Conservation (phyloP, 2,797 vertebrate genomes). For the Darevskia nairensis region DNA sequence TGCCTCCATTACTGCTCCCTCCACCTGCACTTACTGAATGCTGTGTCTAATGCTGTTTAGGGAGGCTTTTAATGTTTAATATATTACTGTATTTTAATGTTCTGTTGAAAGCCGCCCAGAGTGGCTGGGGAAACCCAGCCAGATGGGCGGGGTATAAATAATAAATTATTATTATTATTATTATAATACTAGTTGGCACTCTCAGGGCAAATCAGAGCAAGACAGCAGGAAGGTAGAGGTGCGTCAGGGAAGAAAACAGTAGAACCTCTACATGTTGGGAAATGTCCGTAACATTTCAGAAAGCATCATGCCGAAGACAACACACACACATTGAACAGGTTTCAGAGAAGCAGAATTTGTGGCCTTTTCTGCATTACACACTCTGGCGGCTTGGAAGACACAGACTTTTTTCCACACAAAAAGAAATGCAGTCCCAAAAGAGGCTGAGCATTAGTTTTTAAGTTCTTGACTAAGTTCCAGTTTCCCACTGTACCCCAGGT, state of each 20-base stretch:
- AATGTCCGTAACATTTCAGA: constrained; percentile 3
- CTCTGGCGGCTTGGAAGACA: neutral
- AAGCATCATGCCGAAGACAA: neutral
- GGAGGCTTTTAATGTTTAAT: too few relatives aligned
- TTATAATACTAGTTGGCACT: fast-evolving
- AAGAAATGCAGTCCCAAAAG: constrained; percentile 21
- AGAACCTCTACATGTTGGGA: neutral
- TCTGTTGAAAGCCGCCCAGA: too few relatives aligned
- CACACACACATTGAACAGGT: neutral
- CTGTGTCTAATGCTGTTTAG: too few relatives aligned
- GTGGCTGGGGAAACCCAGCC: too few relatives aligned
- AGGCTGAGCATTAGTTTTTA: constrained; percentile 36
- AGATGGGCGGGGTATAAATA: too few relatives aligned
- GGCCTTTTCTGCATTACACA: constrained; percentile 11
- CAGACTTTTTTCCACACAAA: constrained; percentile 17
- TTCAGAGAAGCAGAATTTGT: constrained; percentile 20
- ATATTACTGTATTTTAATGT: too few relatives aligned
- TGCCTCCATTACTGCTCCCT: neutral
- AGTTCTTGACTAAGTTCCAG: constrained; percentile 11
- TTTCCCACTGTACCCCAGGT: constrained; percentile 16
- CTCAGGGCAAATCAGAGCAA: neutral
- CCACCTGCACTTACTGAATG: neutral
- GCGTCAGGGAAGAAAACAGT: neutral
- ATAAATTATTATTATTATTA: too few relatives aligned
- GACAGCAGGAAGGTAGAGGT: neutral